These are phyloP conservation scores for Anarhynchus alexandrinus DNA, from an alignment of 2,113 vertebrate genomes.

Conservation along the genomic window DNA sequence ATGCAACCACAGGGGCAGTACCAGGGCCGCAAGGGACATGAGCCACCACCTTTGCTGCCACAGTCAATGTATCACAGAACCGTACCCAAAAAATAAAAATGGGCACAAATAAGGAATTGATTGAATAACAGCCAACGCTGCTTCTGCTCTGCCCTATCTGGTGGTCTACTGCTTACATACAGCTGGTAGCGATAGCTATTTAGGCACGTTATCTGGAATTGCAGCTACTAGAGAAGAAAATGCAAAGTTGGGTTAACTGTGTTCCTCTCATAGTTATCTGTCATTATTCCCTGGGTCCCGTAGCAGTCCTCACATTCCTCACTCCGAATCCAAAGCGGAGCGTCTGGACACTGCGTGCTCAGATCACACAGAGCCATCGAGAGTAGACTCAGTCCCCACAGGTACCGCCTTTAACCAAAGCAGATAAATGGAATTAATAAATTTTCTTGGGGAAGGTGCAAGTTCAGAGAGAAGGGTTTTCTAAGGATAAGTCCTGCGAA, in stretches of 20 bases:
- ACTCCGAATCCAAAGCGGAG: neutral
- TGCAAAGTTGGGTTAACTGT: neutral
- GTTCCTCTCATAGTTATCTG: neutral
- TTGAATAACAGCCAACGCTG: neutral
- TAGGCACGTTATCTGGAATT: neutral
- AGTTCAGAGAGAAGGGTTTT: neutral
- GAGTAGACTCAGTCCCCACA: neutral
- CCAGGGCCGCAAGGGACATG: neutral
- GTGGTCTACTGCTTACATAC: neutral
- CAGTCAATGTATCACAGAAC: neutral
- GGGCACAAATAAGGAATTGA: neutral
- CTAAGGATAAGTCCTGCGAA: neutral
- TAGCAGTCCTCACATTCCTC: neutral
- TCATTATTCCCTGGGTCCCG: neutral
- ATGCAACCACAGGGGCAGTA: accelerated
- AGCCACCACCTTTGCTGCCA: neutral
- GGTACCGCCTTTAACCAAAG: neutral
- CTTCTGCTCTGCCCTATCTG: neutral
- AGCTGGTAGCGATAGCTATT: neutral
- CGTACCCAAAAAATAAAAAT: accelerated
- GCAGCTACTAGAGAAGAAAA: neutral
- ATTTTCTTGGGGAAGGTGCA: neutral
- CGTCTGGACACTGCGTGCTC: neutral
- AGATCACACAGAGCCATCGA: accelerated
- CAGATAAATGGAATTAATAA: neutral